Evolutionary conservation across 2,888 invertebrate genomes (phyloP).

Genomic region (Eristalinus aeneus): DNA sequence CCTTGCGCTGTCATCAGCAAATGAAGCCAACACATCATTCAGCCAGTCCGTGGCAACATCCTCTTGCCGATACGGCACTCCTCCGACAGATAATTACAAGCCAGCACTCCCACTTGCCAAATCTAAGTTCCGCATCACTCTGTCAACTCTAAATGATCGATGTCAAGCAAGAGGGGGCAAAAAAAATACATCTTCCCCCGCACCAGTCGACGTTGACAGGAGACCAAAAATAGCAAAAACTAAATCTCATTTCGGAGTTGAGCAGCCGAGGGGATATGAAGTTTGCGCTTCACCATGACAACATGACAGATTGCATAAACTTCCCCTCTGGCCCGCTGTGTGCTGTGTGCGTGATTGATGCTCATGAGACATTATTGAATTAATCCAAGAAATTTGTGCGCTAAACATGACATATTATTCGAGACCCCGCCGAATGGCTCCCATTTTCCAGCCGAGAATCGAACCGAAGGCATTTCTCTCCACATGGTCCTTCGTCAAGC

Average conservation of each 20-base stretch:
- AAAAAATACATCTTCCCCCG: not conserved
- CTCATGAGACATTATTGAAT: slow-evolving; percentile 51
- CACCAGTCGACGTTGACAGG: not conserved
- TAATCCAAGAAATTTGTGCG: slow-evolving; percentile 41
- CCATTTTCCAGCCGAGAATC: slow-evolving; percentile 19
- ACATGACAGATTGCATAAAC: slow-evolving; percentile 54
- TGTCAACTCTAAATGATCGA: not conserved
- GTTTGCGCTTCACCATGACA: slow-evolving; percentile 17
- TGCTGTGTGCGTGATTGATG: slow-evolving; percentile 43
- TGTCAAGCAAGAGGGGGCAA: not conserved
- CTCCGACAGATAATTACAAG: not conserved
- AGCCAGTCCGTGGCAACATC: not conserved
- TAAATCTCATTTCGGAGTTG: slow-evolving; percentile 43
- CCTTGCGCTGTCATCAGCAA: no score
- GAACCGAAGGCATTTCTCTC: not conserved
- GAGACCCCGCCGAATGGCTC: not conserved
- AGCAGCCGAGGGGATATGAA: slow-evolving; percentile 5
- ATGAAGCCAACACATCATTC: no score
- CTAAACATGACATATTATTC: slow-evolving; percentile 39
- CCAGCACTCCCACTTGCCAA: not conserved
- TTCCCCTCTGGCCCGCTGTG: not conserved
- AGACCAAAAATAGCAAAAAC: slow-evolving; percentile 10
- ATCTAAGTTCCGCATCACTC: not conserved
- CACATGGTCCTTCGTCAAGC: not conserved
- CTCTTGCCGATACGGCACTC: not conserved